These are phyloP conservation scores for Drosophila baimaii DNA, from an alignment of 1,140 invertebrate genomes.

Conservation along the genomic window DNA sequence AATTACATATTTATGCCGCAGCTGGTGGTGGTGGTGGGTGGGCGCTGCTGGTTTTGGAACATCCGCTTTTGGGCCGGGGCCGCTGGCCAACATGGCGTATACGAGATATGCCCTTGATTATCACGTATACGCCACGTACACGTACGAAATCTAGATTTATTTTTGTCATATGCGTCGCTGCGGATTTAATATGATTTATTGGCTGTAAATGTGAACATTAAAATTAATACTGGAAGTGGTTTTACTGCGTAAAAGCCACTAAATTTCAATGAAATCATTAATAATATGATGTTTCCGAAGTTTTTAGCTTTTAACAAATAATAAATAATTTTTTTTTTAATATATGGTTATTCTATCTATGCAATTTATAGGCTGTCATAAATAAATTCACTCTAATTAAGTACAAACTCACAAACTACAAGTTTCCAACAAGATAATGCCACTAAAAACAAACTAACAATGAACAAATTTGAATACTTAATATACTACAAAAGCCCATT, in stretches of 20 bases:
- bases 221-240: not conserved
- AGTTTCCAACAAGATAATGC: not conserved
- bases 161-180: not conserved
- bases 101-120: slow-evolving; percentile 41
- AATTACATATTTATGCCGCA: slow-evolving; percentile 43
- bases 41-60: not conserved
- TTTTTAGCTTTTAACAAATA: too few relatives aligned
- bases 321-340: not conserved
- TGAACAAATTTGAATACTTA: slow-evolving; percentile 2
- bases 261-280: not conserved
- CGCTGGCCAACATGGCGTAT: slow-evolving; percentile 35
- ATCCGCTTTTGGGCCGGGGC: slow-evolving; percentile 6
- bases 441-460: not conserved
- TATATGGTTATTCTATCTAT: not conserved
- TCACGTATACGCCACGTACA: slow-evolving; percentile 41
- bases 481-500: not conserved
- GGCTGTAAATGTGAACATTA: slow-evolving; percentile 3
- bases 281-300: not conserved
- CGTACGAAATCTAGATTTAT: slow-evolving; percentile 24
- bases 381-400: not conserved
- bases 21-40: not conserved
- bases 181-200: slow-evolving; percentile 5
- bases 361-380: not conserved
- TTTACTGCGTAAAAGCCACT: too few relatives aligned
- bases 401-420: not conserved